Percentiles rank a stretch among this genome's conserved stretches.
These are phyloP conservation scores for Aurelia sp. DNA, from an alignment of 30 jellyfish, hydroid and myxozoan species.

Conservation along the genomic window DNA sequence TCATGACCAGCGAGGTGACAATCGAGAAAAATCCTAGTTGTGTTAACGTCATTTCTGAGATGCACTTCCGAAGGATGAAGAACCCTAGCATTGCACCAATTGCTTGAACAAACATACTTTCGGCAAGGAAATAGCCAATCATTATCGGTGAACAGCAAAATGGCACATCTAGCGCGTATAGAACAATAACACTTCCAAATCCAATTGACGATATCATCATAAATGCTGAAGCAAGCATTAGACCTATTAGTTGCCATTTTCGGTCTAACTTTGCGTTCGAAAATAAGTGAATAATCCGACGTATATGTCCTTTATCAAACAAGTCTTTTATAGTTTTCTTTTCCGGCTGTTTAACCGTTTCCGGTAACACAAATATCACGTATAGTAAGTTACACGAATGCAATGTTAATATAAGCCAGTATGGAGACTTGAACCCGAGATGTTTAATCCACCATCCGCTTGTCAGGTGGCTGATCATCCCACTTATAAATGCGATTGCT, in stretches of 20 bases:
- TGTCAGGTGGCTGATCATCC: conserved; percentile 96
- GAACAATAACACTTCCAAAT: conserved; percentile 93
- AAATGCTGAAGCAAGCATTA: conserved; percentile 89
- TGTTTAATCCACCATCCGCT: conserved; percentile 99
- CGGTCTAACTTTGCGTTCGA: conserved; percentile 46
- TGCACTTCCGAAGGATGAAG: conserved; percentile 62
- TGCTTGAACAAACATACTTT: conserved; percentile 97
- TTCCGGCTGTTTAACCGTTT: conserved; percentile 65
- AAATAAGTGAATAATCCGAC: conserved; percentile 61
- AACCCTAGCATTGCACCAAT: conserved; percentile 95
- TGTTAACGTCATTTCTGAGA: conserved; percentile 88
- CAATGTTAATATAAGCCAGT: conserved; percentile 79
- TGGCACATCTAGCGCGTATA: conserved; percentile 92
- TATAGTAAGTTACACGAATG: conserved; percentile 72
- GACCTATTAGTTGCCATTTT: conserved; percentile 81
- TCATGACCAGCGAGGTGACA: conserved; percentile 80
- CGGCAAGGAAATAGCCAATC: conserved; percentile 98
- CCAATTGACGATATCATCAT: conserved; percentile 97
- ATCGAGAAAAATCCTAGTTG: conserved; percentile 91
- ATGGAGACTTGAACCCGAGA: conserved; percentile 96
- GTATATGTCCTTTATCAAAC: conserved; percentile 73
- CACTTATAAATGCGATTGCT: conserved; percentile 96
- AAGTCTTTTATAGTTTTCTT: conserved; percentile 57
- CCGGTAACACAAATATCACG: conserved; percentile 69
- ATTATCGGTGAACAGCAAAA: conserved; percentile 96